phyloP scores from a whole-genome alignment of 2,888 invertebrate genomes.

The Pristionchus fissidentatus region DNA sequence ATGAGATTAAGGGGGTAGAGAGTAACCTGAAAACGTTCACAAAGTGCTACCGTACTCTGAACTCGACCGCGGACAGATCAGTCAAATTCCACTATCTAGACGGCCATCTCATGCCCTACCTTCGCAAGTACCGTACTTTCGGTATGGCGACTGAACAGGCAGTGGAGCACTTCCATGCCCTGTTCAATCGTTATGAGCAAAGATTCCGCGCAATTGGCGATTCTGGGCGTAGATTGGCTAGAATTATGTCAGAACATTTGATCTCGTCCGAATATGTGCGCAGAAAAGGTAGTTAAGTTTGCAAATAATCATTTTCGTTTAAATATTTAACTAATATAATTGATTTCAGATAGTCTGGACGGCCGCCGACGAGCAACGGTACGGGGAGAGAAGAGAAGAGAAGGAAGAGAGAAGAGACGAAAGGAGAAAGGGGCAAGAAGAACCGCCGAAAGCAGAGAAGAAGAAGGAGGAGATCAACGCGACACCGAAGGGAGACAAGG shows the following conservation, averaged over 20 bases:
- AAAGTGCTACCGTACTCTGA: neutral
- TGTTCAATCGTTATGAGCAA: neutral
- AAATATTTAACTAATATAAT: too few species aligned
- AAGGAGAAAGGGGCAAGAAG: neutral
- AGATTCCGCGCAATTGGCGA: neutral
- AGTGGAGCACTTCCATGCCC: neutral
- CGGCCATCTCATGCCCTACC: neutral
- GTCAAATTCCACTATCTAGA: neutral
- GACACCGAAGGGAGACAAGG: too few species aligned
- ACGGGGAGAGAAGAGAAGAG: neutral
- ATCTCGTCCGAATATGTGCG: neutral
- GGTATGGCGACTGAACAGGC: slow-evolving; percentile 13
- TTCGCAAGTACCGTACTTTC: neutral
- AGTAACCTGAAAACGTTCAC: neutral
- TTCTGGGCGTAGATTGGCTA: neutral
- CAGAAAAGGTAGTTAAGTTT: neutral
- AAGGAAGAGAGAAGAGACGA: too few species aligned
- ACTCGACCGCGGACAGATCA: neutral
- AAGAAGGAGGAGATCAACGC: neutral
- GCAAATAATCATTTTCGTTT: neutral
- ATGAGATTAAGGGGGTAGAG: neutral
- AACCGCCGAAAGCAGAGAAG: neutral
- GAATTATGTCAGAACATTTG: neutral
- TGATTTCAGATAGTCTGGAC: neutral
- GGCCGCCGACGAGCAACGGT: neutral